phyloP scores from a whole-genome alignment of 2,797 vertebrate species.

The Eupleurogrammus muticus region DNA sequence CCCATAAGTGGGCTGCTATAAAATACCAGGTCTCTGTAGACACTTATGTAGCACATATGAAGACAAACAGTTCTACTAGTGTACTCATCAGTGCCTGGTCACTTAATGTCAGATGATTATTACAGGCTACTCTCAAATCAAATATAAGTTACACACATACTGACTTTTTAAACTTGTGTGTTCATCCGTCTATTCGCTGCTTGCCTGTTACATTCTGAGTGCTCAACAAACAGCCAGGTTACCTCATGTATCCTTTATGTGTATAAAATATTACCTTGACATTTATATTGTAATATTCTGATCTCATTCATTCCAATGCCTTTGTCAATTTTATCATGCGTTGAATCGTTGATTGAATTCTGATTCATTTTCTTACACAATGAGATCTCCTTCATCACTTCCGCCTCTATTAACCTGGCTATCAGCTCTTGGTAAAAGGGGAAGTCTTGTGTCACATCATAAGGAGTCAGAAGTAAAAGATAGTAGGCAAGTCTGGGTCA shows the following conservation, averaged over 20 bases:
- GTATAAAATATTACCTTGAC: slow-evolving; percentile 5
- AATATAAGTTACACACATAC: background rate
- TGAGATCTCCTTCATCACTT: slow-evolving; percentile 57
- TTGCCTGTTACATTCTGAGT: background rate
- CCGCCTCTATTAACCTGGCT: slow-evolving; percentile 65
- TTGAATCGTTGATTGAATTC: slow-evolving; percentile 50
- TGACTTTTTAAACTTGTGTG: background rate
- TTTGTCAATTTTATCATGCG: slow-evolving; percentile 28
- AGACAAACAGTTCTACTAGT: slow-evolving; percentile 32
- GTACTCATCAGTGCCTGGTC: slow-evolving; percentile 28
- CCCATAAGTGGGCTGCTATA: slow-evolving; percentile 1
- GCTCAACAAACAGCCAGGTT: slow-evolving; percentile 5
- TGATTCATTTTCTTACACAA: slow-evolving; percentile 53
- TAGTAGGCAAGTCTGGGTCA: slow-evolving; percentile 89
- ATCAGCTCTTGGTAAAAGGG: slow-evolving; percentile 59
- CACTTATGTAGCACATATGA: slow-evolving; percentile 23
- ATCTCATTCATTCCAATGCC: slow-evolving; percentile 23
- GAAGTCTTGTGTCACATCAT: slow-evolving; percentile 69
- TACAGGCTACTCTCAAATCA: slow-evolving; percentile 59
- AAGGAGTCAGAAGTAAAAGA: slow-evolving; percentile 84
- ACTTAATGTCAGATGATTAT: slow-evolving; percentile 63
- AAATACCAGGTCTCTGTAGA: slow-evolving; percentile 34
- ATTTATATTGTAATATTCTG: slow-evolving; percentile 4
- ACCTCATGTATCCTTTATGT: background rate
- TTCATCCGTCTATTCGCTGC: background rate